Percentiles rank a stretch among this genome's conserved stretches.
phyloP scores from a whole-genome alignment of 2,888 invertebrate species.

The Rhamphomyia laevipes region DNA sequence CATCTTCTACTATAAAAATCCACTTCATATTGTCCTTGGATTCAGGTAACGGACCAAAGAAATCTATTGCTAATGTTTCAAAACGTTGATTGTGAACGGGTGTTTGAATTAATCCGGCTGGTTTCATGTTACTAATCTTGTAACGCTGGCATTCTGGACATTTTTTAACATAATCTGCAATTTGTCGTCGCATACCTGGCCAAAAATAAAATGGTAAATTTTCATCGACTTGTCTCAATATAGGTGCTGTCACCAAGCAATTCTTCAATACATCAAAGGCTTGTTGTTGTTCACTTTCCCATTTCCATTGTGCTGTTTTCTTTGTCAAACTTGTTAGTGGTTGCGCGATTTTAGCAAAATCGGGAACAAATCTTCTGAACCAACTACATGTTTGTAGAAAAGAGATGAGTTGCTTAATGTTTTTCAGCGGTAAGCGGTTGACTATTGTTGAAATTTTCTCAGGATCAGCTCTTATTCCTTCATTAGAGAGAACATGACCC shows the following conservation, averaged over 20 bases:
- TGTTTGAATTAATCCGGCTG: conserved; percentile 15
- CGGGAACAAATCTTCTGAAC: conserved; percentile 22
- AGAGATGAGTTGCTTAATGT: conserved; percentile 14
- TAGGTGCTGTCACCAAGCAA: conserved; percentile 10
- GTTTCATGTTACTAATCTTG: conserved; percentile 14
- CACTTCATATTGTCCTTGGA: conserved; percentile 11
- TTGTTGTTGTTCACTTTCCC: conserved; percentile 14
- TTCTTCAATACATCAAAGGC: conserved; percentile 18
- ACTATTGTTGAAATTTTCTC: conserved; percentile 17
- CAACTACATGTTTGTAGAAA: conserved; percentile 21
- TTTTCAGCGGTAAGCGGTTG: conserved; percentile 13
- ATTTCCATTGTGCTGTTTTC: conserved; percentile 19
- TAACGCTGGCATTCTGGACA: conserved; percentile 14
- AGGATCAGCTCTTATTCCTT: conserved; percentile 18
- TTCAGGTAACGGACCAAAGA: conserved; percentile 16
- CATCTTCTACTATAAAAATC: conserved; percentile 19
- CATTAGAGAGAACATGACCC: conserved; percentile 20
- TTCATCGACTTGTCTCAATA: conserved; percentile 15
- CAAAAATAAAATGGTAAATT: conserved; percentile 18
- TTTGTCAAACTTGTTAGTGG: conserved; percentile 21
- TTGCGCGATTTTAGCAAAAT: conserved; percentile 20
- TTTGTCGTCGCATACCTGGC: conserved; percentile 12
- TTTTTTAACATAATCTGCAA: conserved; percentile 7
- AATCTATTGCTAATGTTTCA: conserved; percentile 14
- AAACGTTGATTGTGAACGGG: conserved; percentile 13